Conservation (phyloP, 2,888 invertebrate species). For the Xestia sexstrigata region DNA sequence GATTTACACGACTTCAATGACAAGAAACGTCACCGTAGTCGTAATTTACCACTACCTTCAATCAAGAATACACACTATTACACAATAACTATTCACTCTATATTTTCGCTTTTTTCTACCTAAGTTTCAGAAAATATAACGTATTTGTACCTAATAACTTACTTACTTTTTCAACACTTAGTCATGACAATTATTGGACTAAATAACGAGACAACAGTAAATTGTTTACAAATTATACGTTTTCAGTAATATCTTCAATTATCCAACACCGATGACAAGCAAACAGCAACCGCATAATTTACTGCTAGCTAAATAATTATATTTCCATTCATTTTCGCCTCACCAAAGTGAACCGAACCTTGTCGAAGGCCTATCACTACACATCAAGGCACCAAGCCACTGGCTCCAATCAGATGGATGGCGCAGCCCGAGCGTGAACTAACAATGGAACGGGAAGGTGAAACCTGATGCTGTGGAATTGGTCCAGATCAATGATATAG, state of each 20-base stretch:
- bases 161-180: neutral
- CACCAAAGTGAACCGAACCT: constrained; percentile 18
- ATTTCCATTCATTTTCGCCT: neutral
- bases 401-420: constrained; percentile 45
- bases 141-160: neutral
- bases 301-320: neutral
- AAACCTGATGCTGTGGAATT: constrained; percentile 53
- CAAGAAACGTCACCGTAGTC: no score
- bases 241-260: constrained; percentile 10
- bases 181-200: neutral
- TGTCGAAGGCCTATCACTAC: constrained; percentile 35
- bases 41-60: neutral
- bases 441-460: constrained; percentile 55
- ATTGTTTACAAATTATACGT: neutral
- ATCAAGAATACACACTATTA: neutral
- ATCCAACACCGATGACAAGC: neutral
- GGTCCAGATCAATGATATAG: constrained; percentile 29
- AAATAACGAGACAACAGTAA: neutral
- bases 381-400: constrained; percentile 35
- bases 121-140: neutral
- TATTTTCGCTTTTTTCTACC: neutral
- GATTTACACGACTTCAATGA: neutral
- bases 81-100: neutral
- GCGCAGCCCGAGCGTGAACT: constrained; percentile 53
- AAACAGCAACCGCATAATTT: neutral